Evolutionary conservation across 2,888 invertebrate genomes (phyloP).

Genomic region (Heliconius hortense): DNA sequence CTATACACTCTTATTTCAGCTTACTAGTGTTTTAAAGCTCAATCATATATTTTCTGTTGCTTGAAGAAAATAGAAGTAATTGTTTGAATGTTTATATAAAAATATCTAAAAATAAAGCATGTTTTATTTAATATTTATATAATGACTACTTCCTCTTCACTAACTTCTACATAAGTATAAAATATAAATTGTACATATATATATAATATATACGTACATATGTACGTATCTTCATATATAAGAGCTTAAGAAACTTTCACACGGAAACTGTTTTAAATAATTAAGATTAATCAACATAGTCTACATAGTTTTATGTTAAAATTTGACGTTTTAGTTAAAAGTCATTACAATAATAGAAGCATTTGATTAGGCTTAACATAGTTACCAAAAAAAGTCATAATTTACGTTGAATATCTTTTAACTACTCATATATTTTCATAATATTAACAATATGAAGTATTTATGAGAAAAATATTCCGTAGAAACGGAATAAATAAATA

Average conservation of each 20-base stretch:
- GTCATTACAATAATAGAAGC: not conserved
- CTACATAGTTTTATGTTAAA: constrained; percentile 1
- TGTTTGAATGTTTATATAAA: not conserved
- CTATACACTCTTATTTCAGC: not conserved
- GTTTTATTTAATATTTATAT: not conserved
- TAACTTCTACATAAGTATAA: not conserved
- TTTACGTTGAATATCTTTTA: not conserved
- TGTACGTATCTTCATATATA: not conserved
- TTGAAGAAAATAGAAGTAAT: too few species aligned
- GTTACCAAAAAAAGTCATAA: not conserved
- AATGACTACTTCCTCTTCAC: not conserved
- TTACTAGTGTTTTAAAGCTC: not conserved
- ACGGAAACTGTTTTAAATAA: constrained; percentile 12
- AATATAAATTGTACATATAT: not conserved
- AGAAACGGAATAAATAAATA: constrained; percentile 25
- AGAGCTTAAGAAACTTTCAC: constrained; percentile 15
- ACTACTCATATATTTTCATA: not conserved
- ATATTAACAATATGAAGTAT: not conserved
- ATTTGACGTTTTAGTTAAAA: constrained; percentile 2
- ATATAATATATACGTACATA: not conserved
- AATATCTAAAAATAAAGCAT: not conserved
- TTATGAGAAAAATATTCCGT: not conserved
- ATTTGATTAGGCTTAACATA: constrained; percentile 1
- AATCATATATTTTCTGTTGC: not conserved
- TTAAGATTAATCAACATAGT: constrained; percentile 10